A percentile compares a stretch with the other conserved stretches of the same genome.
phyloP scores from a whole-genome alignment of 2,113 vertebrate genomes.

The Crypturellus undulatus region DNA sequence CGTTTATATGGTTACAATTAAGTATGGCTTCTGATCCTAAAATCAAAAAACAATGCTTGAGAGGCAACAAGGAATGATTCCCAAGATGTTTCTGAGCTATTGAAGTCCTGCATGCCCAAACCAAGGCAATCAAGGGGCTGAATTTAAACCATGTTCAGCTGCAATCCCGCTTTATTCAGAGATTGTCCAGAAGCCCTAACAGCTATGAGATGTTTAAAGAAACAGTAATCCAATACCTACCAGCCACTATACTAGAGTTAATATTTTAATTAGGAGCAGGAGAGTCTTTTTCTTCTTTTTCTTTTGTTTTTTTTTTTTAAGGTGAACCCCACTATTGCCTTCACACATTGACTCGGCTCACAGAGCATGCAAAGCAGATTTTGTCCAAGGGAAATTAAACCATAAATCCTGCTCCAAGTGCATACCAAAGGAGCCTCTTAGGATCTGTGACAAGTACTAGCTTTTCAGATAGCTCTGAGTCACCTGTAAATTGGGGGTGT shows the following conservation, averaged over 20 bases:
- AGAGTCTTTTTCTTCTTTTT: neutral
- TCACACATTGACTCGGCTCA: neutral
- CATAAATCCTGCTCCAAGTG: rapidly evolving
- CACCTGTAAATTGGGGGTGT: rapidly evolving
- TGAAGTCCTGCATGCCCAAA: neutral
- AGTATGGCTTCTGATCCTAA: rapidly evolving
- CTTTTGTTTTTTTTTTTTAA: neutral
- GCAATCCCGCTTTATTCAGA: neutral
- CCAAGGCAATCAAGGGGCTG: neutral
- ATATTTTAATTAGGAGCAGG: neutral
- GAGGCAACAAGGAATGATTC: neutral
- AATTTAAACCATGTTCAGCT: neutral
- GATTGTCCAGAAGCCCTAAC: neutral
- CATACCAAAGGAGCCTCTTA: neutral
- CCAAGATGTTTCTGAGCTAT: neutral
- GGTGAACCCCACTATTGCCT: neutral
- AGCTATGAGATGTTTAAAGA: neutral
- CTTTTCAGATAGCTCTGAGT: neutral
- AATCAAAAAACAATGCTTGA: neutral
- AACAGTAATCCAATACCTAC: neutral
- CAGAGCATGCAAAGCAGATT: neutral
- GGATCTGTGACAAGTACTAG: neutral
- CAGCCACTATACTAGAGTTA: neutral
- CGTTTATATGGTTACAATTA: neutral
- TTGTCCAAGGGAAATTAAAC: neutral